phyloP scores from a whole-genome alignment of 2,797 vertebrate genomes.

The Artibeus jamaicensis region DNA sequence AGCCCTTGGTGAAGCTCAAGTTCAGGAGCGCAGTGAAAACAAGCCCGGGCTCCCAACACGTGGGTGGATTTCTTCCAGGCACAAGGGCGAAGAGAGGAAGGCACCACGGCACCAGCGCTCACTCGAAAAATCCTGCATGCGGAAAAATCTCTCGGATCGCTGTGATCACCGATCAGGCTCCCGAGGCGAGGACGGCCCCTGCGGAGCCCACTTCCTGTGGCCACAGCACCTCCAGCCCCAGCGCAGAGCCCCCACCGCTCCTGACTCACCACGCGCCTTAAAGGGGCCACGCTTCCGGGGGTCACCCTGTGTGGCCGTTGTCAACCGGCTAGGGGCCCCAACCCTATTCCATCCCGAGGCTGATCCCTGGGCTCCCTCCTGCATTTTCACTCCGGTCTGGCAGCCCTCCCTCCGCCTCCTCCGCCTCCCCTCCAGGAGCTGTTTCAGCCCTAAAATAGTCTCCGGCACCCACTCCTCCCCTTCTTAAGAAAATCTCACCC shows the following conservation, averaged over 20 bases:
- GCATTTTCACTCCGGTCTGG: fast-evolving
- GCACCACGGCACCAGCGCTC: background rate
- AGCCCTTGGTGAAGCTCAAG: background rate
- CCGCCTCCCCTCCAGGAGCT: too few species aligned
- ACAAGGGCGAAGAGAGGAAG: background rate
- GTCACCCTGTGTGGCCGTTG: background rate
- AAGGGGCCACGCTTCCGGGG: background rate
- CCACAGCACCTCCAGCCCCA: background rate
- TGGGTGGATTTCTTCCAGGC: background rate
- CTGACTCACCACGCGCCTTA: background rate
- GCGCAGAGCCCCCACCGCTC: too few species aligned
- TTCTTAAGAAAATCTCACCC: background rate
- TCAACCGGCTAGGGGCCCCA: background rate
- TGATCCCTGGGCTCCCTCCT: background rate
- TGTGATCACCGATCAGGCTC: background rate
- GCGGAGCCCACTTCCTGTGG: background rate
- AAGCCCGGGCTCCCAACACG: background rate
- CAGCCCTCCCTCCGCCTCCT: background rate
- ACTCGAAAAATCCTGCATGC: background rate
- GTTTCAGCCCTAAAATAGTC: background rate
- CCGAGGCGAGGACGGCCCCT: background rate
- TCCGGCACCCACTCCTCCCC: background rate
- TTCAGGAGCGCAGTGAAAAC: background rate
- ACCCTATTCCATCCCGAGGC: background rate
- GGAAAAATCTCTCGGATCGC: constrained; percentile 30